Base-by-base conservation (phyloP, 2,113 vertebrate genomes). In the Agelaius tricolor region DNA sequence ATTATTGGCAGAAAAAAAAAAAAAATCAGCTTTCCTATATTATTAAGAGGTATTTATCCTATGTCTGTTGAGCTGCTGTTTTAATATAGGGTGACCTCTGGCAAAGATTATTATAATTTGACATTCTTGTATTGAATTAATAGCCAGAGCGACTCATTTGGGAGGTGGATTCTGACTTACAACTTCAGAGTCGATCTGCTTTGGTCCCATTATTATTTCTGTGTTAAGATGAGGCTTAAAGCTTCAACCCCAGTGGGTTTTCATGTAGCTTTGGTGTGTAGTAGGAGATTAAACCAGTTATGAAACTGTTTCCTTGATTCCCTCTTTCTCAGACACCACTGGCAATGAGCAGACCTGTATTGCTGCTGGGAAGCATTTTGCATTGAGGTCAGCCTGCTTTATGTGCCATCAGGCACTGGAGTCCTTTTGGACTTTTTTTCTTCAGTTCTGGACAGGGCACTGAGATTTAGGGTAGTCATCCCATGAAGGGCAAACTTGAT, bases 71-170 rank as follows among this genome's bases (percentile, higher is more conserved):
- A 95, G 82, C 75, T 90, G 67, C 67, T 90, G 43, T 92, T 94
- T 66, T 93, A 83, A 85, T 62, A 28, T 35, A 85, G 51, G 54
- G 73, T 95, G 90, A 93, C 92, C 92, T 96, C 87, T 77, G 88
- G 67, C 80, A 87, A 90, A 93, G 63, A 93, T 91, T 90, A 80
- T 63, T 90, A 72, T 92, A 93, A 94, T 92, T 80, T 94, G 57
- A 92, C 79, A 49, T 94, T 83, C 83, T 77, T 85, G 58, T 41
- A 79, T 52, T 85, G 23, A 19, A 4, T 92, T 93, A 90, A 85
- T 85, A 96, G 52, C 52, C 57, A 71, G 47, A 85, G 44, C 67
- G 79, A 93, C 62, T 90, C 86, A 81, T 81, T 72, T 24, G 8
- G 73, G 73, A 92, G 73, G 44, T 2, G 3, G 57, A 78, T 87